Percentiles rank a stretch among this genome's conserved stretches.
Evolutionary conservation across 2,888 invertebrate genomes (phyloP).

Genomic region (Andrena minutula): DNA sequence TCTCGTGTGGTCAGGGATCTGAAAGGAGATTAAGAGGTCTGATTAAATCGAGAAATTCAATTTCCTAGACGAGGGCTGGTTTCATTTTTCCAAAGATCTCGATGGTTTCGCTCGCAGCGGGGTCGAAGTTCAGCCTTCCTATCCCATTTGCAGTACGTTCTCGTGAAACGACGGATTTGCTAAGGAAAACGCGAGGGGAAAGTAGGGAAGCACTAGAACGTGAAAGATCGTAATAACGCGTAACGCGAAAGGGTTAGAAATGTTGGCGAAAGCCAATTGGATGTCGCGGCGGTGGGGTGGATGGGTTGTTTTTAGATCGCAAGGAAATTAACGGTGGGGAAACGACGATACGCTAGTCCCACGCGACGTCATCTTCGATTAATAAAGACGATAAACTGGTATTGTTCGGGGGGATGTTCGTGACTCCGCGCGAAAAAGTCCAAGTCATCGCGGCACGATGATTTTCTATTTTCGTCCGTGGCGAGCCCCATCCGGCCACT

Average conservation of each 20-base stretch:
- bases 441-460: slow-evolving; percentile 55
- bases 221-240: too few relatives aligned
- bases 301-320: too few relatives aligned
- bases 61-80: not conserved
- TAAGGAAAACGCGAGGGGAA: too few relatives aligned
- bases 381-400: slow-evolving; percentile 30
- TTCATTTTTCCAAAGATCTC: not conserved
- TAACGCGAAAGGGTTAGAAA: too few relatives aligned
- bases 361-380: slow-evolving; percentile 22
- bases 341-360: too few relatives aligned
- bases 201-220: too few relatives aligned
- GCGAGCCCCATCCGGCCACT: slow-evolving; percentile 32
- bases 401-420: slow-evolving; percentile 38
- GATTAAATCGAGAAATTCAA: slow-evolving; percentile 43
- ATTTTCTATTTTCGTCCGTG: slow-evolving; percentile 57
- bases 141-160: too few relatives aligned
- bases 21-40: slow-evolving; percentile 41
- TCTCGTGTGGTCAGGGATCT: slow-evolving; percentile 36
- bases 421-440: slow-evolving; percentile 24
- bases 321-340: not conserved
- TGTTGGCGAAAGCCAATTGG: too few relatives aligned
- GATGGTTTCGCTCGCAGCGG: not conserved
- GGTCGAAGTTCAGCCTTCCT: too few relatives aligned
- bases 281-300: too few relatives aligned
- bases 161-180: too few relatives aligned